phyloP scores from a whole-genome alignment of 2,888 invertebrate species.

The Bugula neritina region DNA sequence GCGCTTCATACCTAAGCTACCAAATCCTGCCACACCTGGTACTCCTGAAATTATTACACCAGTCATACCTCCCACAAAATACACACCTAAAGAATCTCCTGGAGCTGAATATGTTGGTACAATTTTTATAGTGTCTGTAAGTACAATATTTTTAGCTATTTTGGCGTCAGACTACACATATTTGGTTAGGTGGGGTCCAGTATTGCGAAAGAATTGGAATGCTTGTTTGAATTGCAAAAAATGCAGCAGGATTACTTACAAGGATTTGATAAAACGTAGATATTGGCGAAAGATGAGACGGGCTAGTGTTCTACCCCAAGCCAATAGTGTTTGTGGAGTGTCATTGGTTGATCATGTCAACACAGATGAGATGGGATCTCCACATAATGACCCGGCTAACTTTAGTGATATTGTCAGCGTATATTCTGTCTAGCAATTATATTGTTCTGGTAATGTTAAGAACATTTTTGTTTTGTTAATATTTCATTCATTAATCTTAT shows the following conservation, averaged over 20 bases:
- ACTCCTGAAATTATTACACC: not conserved
- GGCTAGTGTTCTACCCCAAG: slow-evolving; percentile 17
- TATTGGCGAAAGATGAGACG: slow-evolving; percentile 9
- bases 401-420: not conserved
- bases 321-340: not conserved
- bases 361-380: not conserved
- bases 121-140: not conserved
- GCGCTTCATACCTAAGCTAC: slow-evolving; percentile 5
- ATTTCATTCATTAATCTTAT: too few species aligned
- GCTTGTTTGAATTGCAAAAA: not conserved
- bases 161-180: not conserved
- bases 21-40: not conserved
- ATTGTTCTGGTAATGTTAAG: too few species aligned
- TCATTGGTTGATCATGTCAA: not conserved
- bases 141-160: not conserved
- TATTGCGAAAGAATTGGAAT: not conserved
- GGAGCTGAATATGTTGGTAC: slow-evolving; percentile 3
- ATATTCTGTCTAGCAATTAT: not conserved
- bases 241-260: not conserved
- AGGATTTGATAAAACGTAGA: not conserved
- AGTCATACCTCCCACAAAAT: slow-evolving; percentile 5
- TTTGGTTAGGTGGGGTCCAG: not conserved
- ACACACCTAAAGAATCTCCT: slow-evolving; percentile 21
- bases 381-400: not conserved
- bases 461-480: too few species aligned